These are phyloP conservation scores for Sebastes diploproa DNA, from an alignment of 2,797 vertebrate species.

Conservation along the genomic window DNA sequence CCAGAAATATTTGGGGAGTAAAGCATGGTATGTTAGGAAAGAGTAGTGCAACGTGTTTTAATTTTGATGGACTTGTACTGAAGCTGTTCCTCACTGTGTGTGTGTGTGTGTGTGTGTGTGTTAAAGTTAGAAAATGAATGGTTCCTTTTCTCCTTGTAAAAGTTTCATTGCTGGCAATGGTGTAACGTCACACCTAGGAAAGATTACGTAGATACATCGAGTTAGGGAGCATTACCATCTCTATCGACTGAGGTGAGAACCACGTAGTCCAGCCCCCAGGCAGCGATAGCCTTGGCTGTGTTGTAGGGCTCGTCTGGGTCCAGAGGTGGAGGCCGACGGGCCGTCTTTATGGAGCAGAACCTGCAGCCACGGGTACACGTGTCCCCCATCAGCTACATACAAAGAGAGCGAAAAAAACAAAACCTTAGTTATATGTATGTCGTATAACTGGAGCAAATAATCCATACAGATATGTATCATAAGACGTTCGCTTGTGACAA, in stretches of 20 bases:
- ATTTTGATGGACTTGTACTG: not conserved
- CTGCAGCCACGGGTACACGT: conserved; percentile 97
- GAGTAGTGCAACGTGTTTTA: not conserved
- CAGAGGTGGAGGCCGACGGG: conserved; percentile 87
- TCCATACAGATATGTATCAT: not conserved
- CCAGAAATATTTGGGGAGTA: not conserved
- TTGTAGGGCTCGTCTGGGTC: conserved; percentile 91
- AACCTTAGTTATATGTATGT: not conserved
- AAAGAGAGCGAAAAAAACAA: not conserved
- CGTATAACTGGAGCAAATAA: not conserved
- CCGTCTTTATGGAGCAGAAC: conserved; percentile 96
- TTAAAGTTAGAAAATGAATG: not conserved
- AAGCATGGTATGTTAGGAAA: not conserved
- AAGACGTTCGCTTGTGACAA: not conserved
- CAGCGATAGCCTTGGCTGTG: conserved; percentile 91
- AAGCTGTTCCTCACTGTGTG: not conserved
- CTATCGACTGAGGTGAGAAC: conserved; percentile 96
- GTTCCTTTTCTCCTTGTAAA: not conserved
- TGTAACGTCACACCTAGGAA: not conserved
- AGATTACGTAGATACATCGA: not conserved
- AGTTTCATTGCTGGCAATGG: not conserved
- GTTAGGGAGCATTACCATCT: conserved; percentile 73
- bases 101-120: not conserved
- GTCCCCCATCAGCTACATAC: conserved; percentile 93
- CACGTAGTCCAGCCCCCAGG: conserved; percentile 96